Base-by-base conservation (phyloP, 1,140 invertebrate species). In the Lamellibrachia luymesi region DNA sequence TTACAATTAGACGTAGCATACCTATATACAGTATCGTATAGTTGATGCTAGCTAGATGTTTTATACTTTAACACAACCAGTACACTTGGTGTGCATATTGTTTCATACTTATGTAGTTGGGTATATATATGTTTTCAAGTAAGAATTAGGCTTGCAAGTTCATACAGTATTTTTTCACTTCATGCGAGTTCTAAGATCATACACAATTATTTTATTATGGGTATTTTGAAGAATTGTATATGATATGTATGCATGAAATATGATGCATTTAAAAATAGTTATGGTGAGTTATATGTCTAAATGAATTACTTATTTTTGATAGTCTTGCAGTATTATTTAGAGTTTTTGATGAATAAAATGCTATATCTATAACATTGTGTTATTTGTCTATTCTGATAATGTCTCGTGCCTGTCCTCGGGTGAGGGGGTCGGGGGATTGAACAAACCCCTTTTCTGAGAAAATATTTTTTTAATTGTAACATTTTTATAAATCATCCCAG, bases 61-160 rank as follows among this genome's bases (percentile, higher is more conserved):
- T n/a, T 92, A 25, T 64, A 52, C 51, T 51, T 92, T 92, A 51
- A 50, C 6, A 92, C 92, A 51, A 52, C 51, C 51, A 52, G 51
- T 10, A 90, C 51, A 50, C 51, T 13, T 91, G 27, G 6, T 91
- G 27, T 91, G 90, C 27, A 91, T 7, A 91, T 7, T 50, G 8
- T 91, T 38, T 91, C 27, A 50, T 38, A 91, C 27, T 91, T 50
- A 22, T 38, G 17, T 50, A 38, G 17, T 91, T 56, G 52, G 52
- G 13, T 56, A 56, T 56, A 56, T 56, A 56, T 38, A 38, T 56
- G 13, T 56, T 56, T 56, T 6, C 6, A 56, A 56, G 52, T 7
- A 56, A 56, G 52, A 56, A 56, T 13, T 56, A 56, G 13, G 6
- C 52, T 56, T 56, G 52, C 52, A 56, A 80, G 25, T 80, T 80